Evolutionary conservation across 2,797 vertebrate species (phyloP), one percentile per base, ranked within the genome.

Genomic region (Brachymystax lenok): DNA sequence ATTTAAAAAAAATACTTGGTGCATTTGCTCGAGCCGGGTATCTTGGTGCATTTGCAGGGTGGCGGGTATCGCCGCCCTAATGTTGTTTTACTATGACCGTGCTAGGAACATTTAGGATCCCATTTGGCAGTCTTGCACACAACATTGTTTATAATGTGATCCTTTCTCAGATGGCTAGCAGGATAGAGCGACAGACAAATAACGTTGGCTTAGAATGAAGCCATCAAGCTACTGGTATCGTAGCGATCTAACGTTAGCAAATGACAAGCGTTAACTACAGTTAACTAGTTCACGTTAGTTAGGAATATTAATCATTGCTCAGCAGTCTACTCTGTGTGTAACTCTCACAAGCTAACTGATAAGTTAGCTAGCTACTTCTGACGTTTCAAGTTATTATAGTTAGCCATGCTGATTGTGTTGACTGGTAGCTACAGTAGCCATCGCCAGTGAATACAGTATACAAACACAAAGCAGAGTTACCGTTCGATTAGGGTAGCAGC

Each of bases 1-100:
- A 91, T 90, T 90, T 86, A 83, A 73, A 5, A 40, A 52, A 68
- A 13, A 46, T 0, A 27, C 21, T 27, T 66, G 35, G 7, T 13
- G 40, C 40, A 46, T 46, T 46, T 61, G 59, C 12, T 66, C 63
- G 50, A 80, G 71, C n/a, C 69, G 82, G 79, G 70, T 64, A 40
- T 77, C 79, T 74, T 71, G 21, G 40, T 46, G 40, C 40, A 46
- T 46, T 46, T 63, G 70, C 83, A 84, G 91, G 93, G 90, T 71
- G 89, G 89, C 69, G 86, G 86, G 50, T 87, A 79, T 69, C 82
- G 73, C 46, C 64, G 72, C 74, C 85, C 89, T 91, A 89, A 90
- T 82, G 89, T 56, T 75, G 85, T 82, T 87, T 79, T 64, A 92
- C 88, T 92, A 90, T 89, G 82, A 86, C 68, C 76, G 54, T 76